Evolutionary conservation across 2,113 vertebrate species (phyloP).

Genomic region (Syngnathus floridae): DNA sequence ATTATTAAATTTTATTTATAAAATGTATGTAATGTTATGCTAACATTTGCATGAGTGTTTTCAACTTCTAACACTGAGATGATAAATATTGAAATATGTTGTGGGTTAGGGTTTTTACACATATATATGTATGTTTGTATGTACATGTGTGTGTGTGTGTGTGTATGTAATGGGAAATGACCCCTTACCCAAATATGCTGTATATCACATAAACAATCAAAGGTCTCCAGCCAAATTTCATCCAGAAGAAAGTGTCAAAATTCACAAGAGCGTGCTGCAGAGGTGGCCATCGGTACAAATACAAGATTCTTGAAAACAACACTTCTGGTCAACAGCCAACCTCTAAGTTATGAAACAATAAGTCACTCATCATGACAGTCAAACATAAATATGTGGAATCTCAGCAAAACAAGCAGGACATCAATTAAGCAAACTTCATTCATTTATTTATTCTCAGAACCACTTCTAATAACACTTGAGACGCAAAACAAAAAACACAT

Average conservation of each 20-base stretch:
- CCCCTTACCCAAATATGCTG: constrained; percentile 3
- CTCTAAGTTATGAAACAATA: constrained; percentile 31
- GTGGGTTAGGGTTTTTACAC: too few species aligned
- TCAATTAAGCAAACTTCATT: too few species aligned
- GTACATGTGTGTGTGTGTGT: neutral
- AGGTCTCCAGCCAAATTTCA: constrained; percentile 44
- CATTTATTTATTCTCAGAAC: too few species aligned
- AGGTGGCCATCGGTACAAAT: constrained; percentile 31
- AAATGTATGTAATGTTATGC: too few species aligned
- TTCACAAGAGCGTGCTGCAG: constrained; percentile 64
- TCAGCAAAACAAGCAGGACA: too few species aligned
- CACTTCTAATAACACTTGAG: too few species aligned
- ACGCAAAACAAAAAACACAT: too few species aligned
- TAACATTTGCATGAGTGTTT: too few species aligned
- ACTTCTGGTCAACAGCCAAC: constrained; percentile 7
- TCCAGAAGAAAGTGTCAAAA: constrained; percentile 52
- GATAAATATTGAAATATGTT: too few species aligned
- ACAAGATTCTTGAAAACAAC: constrained; percentile 31
- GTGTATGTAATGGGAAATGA: neutral
- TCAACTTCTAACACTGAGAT: too few species aligned
- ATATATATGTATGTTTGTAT: too few species aligned
- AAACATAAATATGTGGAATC: constrained; percentile 6
- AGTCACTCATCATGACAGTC: constrained; percentile 1
- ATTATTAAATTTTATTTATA: too few species aligned
- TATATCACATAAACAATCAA: constrained; percentile 17